Conservation (phyloP, 2,797 vertebrate species). For the Limnodromus scolopaceus region DNA sequence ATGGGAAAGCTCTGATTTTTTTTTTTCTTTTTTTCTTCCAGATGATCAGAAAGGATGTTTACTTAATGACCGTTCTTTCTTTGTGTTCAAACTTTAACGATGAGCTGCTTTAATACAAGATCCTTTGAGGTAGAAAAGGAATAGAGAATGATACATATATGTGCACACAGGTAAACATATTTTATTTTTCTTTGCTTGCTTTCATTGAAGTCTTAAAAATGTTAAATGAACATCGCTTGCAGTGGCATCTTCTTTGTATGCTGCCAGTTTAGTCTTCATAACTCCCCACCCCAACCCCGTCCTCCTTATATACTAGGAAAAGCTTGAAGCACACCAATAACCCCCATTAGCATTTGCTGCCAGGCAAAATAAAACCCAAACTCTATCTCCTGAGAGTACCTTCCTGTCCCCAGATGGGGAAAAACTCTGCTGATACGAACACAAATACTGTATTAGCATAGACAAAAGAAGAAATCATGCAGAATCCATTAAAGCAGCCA, state of each 20-base stretch:
- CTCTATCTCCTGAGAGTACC: not conserved
- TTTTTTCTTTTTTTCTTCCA: not conserved
- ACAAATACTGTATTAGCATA: slow-evolving; percentile 16
- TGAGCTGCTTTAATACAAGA: slow-evolving; percentile 42
- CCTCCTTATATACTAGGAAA: not conserved
- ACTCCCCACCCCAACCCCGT: not conserved
- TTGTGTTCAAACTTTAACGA: slow-evolving; percentile 7
- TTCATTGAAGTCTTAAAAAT: slow-evolving; percentile 3
- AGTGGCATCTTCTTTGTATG: not conserved
- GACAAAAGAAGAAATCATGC: slow-evolving; percentile 47
- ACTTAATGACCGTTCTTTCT: slow-evolving; percentile 56
- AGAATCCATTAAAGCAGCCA: slow-evolving; percentile 55
- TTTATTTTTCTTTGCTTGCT: slow-evolving; percentile 16
- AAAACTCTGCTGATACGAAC: slow-evolving; percentile 15
- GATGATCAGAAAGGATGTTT: slow-evolving; percentile 81
- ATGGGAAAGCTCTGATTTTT: slow-evolving; percentile 70
- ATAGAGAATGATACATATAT: slow-evolving; percentile 36
- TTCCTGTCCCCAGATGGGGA: slow-evolving; percentile 2
- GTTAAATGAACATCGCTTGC: not conserved
- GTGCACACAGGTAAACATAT: slow-evolving; percentile 29
- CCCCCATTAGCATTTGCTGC: not conserved
- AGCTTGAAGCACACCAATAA: not conserved
- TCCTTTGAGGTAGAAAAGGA: slow-evolving; percentile 12
- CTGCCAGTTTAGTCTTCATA: not conserved
- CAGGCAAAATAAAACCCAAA: slow-evolving; percentile 7